Evolutionary conservation across 2,113 vertebrate species (phyloP), one percentile per base, ranked within the genome.

Genomic region (Thunnus maccoyii): DNA sequence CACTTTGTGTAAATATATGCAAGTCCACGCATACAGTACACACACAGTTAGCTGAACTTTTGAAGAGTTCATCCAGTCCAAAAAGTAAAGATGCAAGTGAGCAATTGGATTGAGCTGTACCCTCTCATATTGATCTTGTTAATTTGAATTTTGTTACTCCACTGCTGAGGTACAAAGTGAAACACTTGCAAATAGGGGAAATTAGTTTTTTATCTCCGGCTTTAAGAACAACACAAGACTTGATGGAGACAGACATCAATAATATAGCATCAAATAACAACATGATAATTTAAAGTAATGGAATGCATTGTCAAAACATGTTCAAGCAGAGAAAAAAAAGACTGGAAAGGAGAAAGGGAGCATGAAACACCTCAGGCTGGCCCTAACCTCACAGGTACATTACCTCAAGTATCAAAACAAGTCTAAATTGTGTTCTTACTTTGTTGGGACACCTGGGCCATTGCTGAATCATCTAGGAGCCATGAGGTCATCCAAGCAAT

Each of bases 1-100:
- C 11, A 54, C n/a, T 61, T 17, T 56, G n/a, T 30, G 2, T 18
- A 74, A 52, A 63, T 79, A 30, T 27, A 72, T 51, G 63, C 69
- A 1, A 48, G n/a, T 75, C 12, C 56, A 62, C 48, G 57, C 44
- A 61, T 36, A 52, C 0, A 61, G 27, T 30, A 30, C 27, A 30
- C 47, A 80, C 60, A 79, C 15, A 30, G 3, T 25, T 13, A 41
- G 47, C 4, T 61, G 14, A 61, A 61, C 20, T 52, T 72, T 15
- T 32, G 25, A 55, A 27, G 75, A 78, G 69, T 78, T 78, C 76
- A 68, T 55, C 20, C 16, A 56, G 62, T 68, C 54, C 14, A 48
- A 36, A 51, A 12, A 55, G 47, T 48, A 55, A 55, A 73, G 20
- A 63, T 63, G 57, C 46, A 58, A 82, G 44, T 41, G 30, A 57